These are phyloP conservation scores for Xylota sylvarum DNA, from an alignment of 2,888 invertebrate genomes.

Conservation along the genomic window DNA sequence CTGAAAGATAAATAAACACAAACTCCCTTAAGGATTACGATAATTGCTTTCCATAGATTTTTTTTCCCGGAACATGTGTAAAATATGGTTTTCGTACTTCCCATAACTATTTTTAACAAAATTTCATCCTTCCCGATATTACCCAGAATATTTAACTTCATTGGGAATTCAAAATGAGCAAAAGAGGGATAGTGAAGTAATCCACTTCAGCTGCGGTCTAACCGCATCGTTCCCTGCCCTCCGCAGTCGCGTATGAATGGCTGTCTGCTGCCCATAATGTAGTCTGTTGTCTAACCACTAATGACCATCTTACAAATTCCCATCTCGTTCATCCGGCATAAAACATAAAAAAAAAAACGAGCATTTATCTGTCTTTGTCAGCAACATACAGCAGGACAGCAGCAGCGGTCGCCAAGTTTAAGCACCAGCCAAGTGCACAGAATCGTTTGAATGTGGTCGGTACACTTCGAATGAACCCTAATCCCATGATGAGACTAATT, in stretches of 20 bases:
- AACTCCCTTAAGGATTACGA: no score
- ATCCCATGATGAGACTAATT: slow-evolving; percentile 60
- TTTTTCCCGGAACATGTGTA: no score
- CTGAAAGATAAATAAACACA: no score
- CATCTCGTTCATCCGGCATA: slow-evolving; percentile 5
- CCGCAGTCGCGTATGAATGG: neutral
- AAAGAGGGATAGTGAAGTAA: neutral
- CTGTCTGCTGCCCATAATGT: slow-evolving; percentile 6
- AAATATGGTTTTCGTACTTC: no score
- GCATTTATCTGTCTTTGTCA: slow-evolving; percentile 21
- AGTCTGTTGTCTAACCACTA: slow-evolving; percentile 12
- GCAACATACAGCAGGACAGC: neutral
- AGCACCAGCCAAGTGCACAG: neutral
- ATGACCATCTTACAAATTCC: slow-evolving; percentile 17
- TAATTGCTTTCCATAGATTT: no score
- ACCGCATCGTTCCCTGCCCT: neutral
- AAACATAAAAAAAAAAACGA: neutral
- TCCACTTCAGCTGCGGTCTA: slow-evolving; percentile 14
- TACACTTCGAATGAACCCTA: slow-evolving; percentile 16
- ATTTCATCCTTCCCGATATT: neutral
- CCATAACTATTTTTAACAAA: no score
- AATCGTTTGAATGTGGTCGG: slow-evolving; percentile 16
- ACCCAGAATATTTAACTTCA: neutral
- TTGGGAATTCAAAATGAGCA: neutral
- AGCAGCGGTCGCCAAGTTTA: neutral